Percentiles rank a stretch among this genome's conserved stretches.
phyloP scores from a whole-genome alignment of 2,113 vertebrate species.

The Lipophrys pholis region DNA sequence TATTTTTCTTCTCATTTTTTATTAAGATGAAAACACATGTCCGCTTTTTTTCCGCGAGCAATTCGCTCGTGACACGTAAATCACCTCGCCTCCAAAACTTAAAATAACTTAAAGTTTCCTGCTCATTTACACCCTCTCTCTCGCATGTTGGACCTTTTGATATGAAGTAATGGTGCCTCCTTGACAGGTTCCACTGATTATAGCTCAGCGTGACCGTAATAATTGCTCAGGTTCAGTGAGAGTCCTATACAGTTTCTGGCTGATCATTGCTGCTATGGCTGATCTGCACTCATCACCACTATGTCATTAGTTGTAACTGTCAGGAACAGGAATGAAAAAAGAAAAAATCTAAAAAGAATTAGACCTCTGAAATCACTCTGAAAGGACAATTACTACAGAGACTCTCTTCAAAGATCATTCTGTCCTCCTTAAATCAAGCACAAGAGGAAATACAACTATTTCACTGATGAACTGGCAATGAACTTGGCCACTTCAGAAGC shows the following conservation, averaged over 20 bases:
- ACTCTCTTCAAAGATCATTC: slow-evolving; percentile 42
- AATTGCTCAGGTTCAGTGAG: slow-evolving; percentile 25
- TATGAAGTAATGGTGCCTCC: slow-evolving; percentile 23
- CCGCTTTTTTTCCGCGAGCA: not conserved
- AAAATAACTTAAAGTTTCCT: slow-evolving; percentile 24
- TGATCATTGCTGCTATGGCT: slow-evolving; percentile 5
- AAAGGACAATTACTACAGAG: slow-evolving; percentile 20
- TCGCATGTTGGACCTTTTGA: slow-evolving; percentile 26
- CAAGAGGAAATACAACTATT: slow-evolving; percentile 20
- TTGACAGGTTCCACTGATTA: slow-evolving; percentile 50
- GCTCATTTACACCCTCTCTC: slow-evolving; percentile 30
- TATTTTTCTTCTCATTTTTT: slow-evolving; percentile 20
- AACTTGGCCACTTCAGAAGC: slow-evolving; percentile 20
- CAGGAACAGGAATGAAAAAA: slow-evolving; percentile 1
- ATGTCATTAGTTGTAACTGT: slow-evolving; percentile 24
- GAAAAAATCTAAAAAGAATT: not conserved
- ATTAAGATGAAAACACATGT: slow-evolving; percentile 33
- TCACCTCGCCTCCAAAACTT: slow-evolving; percentile 16
- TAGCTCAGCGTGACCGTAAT: slow-evolving; percentile 27
- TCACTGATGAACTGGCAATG: slow-evolving; percentile 18
- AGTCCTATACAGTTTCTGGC: slow-evolving; percentile 24
- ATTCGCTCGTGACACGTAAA: slow-evolving; percentile 24
- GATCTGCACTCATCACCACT: slow-evolving; percentile 17
- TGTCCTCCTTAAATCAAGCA: slow-evolving; percentile 30
- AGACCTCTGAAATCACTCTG: slow-evolving; percentile 20